Percentiles rank a stretch among this genome's conserved stretches.
phyloP scores from a whole-genome alignment of 2,797 vertebrate species.

The Diplodus puntazzo region DNA sequence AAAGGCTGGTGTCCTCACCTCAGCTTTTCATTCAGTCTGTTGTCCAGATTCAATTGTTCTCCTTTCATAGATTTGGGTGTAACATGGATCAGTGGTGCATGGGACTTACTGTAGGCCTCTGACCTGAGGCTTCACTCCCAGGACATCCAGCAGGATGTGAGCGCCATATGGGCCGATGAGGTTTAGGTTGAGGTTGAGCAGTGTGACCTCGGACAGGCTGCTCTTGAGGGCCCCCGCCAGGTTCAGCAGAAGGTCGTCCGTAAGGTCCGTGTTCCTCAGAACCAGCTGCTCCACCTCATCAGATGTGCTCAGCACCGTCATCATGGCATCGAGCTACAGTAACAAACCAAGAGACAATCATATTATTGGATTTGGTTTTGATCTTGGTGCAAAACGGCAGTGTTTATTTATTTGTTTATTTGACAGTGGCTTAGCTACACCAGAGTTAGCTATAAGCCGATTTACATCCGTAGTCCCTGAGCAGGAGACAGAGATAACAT shows the following conservation, averaged over 20 bases:
- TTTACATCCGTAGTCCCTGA: too few relatives aligned
- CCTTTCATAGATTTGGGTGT: background rate
- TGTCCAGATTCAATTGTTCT: background rate
- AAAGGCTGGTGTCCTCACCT: background rate
- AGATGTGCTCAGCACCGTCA: constrained; percentile 79
- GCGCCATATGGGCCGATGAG: constrained; percentile 85
- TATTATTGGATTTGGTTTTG: constrained; percentile 9
- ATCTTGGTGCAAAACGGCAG: background rate
- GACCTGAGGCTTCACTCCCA: constrained; percentile 83
- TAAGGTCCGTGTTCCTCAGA: constrained; percentile 88
- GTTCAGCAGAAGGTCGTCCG: constrained; percentile 82
- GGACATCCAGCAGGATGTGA: constrained; percentile 82
- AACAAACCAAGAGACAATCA: constrained; percentile 20
- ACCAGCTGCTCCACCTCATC: constrained; percentile 88
- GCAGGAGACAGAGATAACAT: too few relatives aligned
- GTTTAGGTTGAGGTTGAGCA: constrained; percentile 90
- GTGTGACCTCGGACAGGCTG: constrained; percentile 83
- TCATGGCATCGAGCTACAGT: constrained; percentile 84
- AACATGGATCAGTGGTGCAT: background rate
- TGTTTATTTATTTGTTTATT: too few relatives aligned
- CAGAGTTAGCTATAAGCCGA: too few relatives aligned
- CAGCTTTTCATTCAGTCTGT: constrained; percentile 2
- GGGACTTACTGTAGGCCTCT: constrained; percentile 84
- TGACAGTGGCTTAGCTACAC: too few relatives aligned
- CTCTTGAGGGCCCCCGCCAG: constrained; percentile 80